Conservation (phyloP, 30 jellyfish, hydroid and myxozoan genomes). For the Rhopilema esculentum region DNA sequence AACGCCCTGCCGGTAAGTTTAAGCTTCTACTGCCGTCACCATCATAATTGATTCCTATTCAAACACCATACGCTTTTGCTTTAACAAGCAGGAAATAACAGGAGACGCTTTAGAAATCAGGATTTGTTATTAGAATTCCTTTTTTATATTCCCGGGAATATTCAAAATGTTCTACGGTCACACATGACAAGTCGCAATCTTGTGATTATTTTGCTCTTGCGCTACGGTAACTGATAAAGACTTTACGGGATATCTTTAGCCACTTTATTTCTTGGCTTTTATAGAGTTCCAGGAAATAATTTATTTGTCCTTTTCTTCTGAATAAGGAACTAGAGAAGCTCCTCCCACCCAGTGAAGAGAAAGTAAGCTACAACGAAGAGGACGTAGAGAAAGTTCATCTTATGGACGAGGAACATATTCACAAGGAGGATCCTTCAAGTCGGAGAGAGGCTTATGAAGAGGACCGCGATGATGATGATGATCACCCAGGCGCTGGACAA, state of each 20-base stretch:
- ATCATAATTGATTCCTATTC: neutral
- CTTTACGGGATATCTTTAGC: too few relatives aligned
- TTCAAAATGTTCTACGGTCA: neutral
- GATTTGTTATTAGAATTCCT: neutral
- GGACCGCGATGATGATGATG: constrained; percentile 86
- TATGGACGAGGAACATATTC: constrained; percentile 46
- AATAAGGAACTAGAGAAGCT: constrained; percentile 69
- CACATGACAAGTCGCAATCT: too few relatives aligned
- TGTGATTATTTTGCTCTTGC: too few relatives aligned
- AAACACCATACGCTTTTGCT: neutral
- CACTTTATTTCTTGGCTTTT: neutral
- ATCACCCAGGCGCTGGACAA: constrained; percentile 71
- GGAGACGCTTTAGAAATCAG: too few relatives aligned
- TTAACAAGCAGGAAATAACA: too few relatives aligned
- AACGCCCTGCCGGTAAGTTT: constrained; percentile 72
- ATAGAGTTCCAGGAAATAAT: neutral
- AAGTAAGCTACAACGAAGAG: constrained; percentile 39
- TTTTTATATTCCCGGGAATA: neutral
- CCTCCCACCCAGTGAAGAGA: constrained; percentile 76
- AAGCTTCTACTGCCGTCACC: neutral
- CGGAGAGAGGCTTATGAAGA: constrained; percentile 78
- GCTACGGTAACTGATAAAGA: too few relatives aligned
- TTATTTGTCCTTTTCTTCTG: neutral
- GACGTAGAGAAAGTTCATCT: constrained; percentile 74
- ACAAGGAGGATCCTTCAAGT: constrained; percentile 12